Evolutionary conservation across 2,888 invertebrate species (phyloP).

Genomic region (Drosophila neotestacea): DNA sequence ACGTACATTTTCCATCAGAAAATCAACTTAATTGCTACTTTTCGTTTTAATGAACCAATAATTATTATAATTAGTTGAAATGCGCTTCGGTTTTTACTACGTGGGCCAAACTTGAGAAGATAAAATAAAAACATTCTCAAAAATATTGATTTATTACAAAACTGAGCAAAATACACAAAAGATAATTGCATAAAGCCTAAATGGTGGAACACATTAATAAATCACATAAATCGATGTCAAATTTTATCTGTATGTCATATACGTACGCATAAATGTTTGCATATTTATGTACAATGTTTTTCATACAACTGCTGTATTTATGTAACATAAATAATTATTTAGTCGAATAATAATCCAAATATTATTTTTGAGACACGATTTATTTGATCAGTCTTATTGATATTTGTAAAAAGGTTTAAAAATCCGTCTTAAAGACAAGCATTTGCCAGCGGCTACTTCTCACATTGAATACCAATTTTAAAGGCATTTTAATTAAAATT

Average conservation of each 20-base stretch:
- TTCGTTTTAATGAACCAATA: background rate
- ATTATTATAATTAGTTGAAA: background rate
- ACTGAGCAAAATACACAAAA: background rate
- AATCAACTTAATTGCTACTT: background rate
- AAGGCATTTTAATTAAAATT: constrained; percentile 50
- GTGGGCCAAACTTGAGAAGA: background rate
- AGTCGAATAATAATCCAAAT: background rate
- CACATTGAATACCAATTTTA: constrained; percentile 14
- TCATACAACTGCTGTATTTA: background rate
- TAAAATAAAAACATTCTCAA: background rate
- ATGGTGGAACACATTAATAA: background rate
- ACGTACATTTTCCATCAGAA: background rate
- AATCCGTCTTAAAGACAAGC: background rate
- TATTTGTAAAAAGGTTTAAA: no score
- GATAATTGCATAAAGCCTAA: background rate
- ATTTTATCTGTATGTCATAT: background rate
- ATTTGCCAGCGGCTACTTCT: background rate
- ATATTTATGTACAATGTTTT: background rate
- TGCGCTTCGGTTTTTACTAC: no score
- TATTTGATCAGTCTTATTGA: background rate
- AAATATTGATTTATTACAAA: background rate
- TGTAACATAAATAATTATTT: background rate
- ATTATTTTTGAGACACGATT: background rate
- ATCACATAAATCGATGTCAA: background rate
- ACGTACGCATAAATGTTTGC: background rate